Evolutionary conservation across 2,113 vertebrate genomes (phyloP).

Genomic region (Raja brachyura): DNA sequence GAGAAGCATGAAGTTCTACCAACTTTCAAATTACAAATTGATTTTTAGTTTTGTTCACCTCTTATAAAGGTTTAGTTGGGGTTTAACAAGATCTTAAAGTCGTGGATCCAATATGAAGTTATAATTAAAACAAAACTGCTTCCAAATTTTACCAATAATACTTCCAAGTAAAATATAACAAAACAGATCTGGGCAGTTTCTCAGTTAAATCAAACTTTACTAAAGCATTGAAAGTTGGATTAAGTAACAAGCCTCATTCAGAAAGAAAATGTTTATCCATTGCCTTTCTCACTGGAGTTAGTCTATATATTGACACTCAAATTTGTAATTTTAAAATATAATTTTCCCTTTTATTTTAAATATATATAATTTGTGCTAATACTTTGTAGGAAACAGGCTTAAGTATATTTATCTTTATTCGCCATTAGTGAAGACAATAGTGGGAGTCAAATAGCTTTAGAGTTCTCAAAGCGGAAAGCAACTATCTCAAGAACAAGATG

Average conservation of each 20-base stretch:
- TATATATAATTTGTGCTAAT: slow-evolving; percentile 1
- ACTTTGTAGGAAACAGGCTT: background rate
- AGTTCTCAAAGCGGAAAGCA: background rate
- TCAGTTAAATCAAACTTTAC: slow-evolving; percentile 16
- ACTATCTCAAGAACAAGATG: background rate
- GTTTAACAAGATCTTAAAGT: background rate
- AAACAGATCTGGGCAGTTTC: background rate
- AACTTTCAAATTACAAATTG: background rate
- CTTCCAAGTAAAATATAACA: background rate
- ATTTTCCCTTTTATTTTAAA: slow-evolving; percentile 2
- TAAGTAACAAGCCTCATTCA: background rate
- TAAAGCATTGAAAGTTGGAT: background rate
- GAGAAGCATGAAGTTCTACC: background rate
- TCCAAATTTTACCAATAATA: background rate
- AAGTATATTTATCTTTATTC: background rate
- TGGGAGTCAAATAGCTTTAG: background rate
- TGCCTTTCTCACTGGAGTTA: background rate
- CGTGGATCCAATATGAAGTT: background rate
- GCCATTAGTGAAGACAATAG: background rate
- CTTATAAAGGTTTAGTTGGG: background rate
- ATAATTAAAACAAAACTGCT: background rate
- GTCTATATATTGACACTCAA: background rate
- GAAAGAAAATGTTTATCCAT: background rate
- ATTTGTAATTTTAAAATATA: background rate
- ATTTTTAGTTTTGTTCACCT: too few species aligned